phyloP scores from a whole-genome alignment of 2,888 invertebrate species.

The Apamea monoglypha region DNA sequence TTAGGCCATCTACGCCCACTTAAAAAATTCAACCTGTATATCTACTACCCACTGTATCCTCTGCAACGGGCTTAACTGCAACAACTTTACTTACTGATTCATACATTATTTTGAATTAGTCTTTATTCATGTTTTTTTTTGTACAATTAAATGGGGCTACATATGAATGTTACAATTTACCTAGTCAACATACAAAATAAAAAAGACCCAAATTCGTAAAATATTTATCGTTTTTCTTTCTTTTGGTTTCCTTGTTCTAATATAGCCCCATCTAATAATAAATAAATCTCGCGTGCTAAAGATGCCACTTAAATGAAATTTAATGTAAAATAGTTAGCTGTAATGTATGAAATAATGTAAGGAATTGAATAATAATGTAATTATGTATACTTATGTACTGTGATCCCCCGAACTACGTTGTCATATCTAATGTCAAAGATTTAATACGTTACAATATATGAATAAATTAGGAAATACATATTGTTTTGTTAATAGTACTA shows the following conservation, averaged over 20 bases:
- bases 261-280: neutral
- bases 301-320: conserved; percentile 30
- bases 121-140: neutral
- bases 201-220: neutral
- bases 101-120: neutral
- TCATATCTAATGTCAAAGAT: conserved; percentile 67
- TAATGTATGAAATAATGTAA: conserved; percentile 45
- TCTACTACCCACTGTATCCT: no score
- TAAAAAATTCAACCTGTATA: neutral
- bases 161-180: neutral
- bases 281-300: conserved; percentile 35
- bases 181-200: neutral
- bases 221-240: no score
- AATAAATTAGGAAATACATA: conserved; percentile 45
- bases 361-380: conserved; percentile 54
- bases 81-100: neutral
- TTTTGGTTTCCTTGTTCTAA: neutral
- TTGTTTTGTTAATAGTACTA: conserved; percentile 19
- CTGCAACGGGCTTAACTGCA: neutral
- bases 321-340: conserved; percentile 11
- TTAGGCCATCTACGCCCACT: no score
- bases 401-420: conserved; percentile 60
- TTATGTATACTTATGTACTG: conserved; percentile 65
- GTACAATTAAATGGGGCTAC: neutral
- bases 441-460: conserved; percentile 57